These are phyloP conservation scores for Ornithoptera priamus DNA, from an alignment of 2,888 invertebrate genomes.

Conservation along the genomic window DNA sequence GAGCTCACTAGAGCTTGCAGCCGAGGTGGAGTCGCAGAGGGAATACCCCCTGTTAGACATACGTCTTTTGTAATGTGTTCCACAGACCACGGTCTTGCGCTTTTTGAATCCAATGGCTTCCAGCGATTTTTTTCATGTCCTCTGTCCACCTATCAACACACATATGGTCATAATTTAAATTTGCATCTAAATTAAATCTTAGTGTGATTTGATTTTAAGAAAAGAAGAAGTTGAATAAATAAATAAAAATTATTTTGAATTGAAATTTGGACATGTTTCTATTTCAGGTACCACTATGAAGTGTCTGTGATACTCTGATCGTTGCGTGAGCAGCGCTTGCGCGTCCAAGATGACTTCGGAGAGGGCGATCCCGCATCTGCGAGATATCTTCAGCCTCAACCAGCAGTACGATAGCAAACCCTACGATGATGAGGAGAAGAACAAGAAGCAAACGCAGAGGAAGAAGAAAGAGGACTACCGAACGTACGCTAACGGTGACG, in stretches of 20 bases:
- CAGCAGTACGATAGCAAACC: conserved; percentile 74
- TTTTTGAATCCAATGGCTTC: no score
- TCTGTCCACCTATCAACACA: no score
- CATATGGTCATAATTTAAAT: no score
- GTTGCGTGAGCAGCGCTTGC: conserved; percentile 49
- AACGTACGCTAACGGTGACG: conserved; percentile 83
- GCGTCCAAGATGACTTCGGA: conserved; percentile 82
- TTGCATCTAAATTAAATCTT: no score
- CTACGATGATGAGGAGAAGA: conserved; percentile 73
- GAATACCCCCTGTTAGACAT: no score
- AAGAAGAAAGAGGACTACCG: conserved; percentile 86
- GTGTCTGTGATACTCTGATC: conserved; percentile 56
- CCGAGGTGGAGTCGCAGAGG: no score
- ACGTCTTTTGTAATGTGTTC: no score
- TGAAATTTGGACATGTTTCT: conserved; percentile 39
- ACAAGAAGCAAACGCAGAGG: conserved; percentile 77
- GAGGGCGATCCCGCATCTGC: conserved; percentile 86
- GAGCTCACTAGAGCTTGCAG: no score
- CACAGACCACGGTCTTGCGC: no score
- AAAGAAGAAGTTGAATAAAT: no score
- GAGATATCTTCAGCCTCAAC: conserved; percentile 86
- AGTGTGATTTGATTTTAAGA: no score
- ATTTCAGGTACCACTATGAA: conserved; percentile 72
- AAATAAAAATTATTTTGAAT: background rate
- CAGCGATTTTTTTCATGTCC: no score